Base-by-base conservation (phyloP, 2,888 invertebrate species). In the Scaptomyza reducta region DNA sequence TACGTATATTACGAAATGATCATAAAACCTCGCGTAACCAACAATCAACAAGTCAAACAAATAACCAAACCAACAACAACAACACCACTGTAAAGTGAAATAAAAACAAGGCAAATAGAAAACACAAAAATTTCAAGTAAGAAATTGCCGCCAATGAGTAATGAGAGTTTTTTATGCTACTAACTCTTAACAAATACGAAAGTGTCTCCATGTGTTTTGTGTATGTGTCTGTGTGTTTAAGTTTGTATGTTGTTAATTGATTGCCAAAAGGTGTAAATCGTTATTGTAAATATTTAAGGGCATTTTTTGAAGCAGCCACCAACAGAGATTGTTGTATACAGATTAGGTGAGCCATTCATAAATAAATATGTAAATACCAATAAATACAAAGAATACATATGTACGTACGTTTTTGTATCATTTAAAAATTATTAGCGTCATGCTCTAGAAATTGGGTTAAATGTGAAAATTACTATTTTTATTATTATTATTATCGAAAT, bases 361-460 rank as follows among this genome's bases (percentile, higher is more conserved):
- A 70, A 51, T 58, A 54, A 49, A 50, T 38, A 72, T 70, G 47
- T 47, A 64, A 75, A 65, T 65, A 49, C 42, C 9, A 49, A 38
- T 31, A 40, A 29, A 62, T 44, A 58, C n/a, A 33, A 6, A 44
- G 10, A 25, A 41, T 25, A 38, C 35, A 46, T n/a, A 45, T 35
- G 31, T 31, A 3, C 10, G 31, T 31, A 35, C 42, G 29, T 27
- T 14, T 40, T 63, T 42, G 49, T 54, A 78, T 56, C 63, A 78
- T 76, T 87, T 80, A 72, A 58, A 62, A 64, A 56, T 70, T 85
- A 87, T 82, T 82, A 85, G 74, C 79, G 86, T 79, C 86, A 85
- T 79, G 88, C 86, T 81, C 86, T 79, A 74, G 51, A 87, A 82
- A 82, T 85, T 81, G 74, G 80, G 77, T 73, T 87, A 86, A 88